A percentile compares a stretch with the other conserved stretches of the same genome.
Conservation (phyloP, 2,113 vertebrate genomes). For the Ictalurus punctatus region DNA sequence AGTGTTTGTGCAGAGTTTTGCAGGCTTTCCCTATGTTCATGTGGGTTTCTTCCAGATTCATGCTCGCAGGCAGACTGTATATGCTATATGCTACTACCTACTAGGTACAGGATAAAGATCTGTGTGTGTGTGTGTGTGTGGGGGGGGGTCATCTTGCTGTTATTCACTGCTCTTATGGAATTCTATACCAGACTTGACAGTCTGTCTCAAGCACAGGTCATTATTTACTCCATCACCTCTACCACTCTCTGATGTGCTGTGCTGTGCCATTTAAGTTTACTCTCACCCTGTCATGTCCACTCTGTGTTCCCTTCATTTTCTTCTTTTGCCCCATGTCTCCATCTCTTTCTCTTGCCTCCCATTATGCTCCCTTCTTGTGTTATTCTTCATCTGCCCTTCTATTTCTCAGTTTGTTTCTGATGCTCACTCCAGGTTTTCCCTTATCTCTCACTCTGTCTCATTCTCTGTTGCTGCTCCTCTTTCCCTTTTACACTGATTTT, state of each 20-base stretch:
- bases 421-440: background rate
- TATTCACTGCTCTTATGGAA: conserved; percentile 41
- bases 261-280: conserved; percentile 28
- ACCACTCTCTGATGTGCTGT: conserved; percentile 34
- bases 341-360: background rate
- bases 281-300: background rate
- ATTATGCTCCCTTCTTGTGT: background rate
- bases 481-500: background rate
- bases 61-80: no score
- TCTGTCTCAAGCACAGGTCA: conserved; percentile 34
- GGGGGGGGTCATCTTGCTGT: background rate
- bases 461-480: background rate
- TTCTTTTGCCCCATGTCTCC: background rate
- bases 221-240: conserved; percentile 21
- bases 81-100: no score
- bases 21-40: no score
- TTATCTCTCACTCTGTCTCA: background rate
- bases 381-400: background rate
- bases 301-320: background rate
- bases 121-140: background rate
- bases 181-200: conserved; percentile 48
- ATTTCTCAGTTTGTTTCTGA: background rate
- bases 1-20: no score
- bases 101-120: background rate
- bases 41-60: no score